phyloP scores from a whole-genome alignment of 2,888 invertebrate species.

The Melolontha melolontha region DNA sequence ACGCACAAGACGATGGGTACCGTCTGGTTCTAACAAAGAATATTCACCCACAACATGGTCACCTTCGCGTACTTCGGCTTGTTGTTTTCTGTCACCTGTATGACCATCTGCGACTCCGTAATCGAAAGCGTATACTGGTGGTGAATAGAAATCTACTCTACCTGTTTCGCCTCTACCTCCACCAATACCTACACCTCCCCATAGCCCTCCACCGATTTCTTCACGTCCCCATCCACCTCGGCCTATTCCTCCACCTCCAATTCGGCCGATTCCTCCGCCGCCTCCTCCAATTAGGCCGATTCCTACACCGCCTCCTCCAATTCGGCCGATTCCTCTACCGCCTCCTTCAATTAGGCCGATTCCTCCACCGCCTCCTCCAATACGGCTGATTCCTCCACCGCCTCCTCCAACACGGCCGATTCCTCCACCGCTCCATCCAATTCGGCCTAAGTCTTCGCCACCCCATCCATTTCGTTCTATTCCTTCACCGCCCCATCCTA shows the following conservation, averaged over 20 bases:
- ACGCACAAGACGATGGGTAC: conserved; percentile 62
- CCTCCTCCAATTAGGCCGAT: neutral
- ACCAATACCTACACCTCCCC: neutral
- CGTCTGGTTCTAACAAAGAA: conserved; percentile 64
- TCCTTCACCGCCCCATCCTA: conserved; percentile 2
- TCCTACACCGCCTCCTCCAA: neutral
- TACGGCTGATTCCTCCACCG: conserved; percentile 1
- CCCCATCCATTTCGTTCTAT: neutral
- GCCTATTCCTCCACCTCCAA: conserved; percentile 14
- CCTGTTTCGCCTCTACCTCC: conserved; percentile 19
- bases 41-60: conserved; percentile 64
- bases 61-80: conserved; percentile 63
- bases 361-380: conserved; percentile 10
- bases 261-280: neutral
- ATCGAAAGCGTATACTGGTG: conserved; percentile 64
- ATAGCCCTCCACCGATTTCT: neutral
- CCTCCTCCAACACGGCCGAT: neutral
- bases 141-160: conserved; percentile 53
- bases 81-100: conserved; percentile 65
- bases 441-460: conserved; percentile 16
- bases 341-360: conserved; percentile 61
- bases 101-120: conserved; percentile 64
- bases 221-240: conserved; percentile 20
- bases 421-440: conserved; percentile 22
- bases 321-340: conserved; percentile 52